These are phyloP conservation scores for Iguana delicatissima DNA, from an alignment of 2,797 vertebrate genomes.

Conservation along the genomic window DNA sequence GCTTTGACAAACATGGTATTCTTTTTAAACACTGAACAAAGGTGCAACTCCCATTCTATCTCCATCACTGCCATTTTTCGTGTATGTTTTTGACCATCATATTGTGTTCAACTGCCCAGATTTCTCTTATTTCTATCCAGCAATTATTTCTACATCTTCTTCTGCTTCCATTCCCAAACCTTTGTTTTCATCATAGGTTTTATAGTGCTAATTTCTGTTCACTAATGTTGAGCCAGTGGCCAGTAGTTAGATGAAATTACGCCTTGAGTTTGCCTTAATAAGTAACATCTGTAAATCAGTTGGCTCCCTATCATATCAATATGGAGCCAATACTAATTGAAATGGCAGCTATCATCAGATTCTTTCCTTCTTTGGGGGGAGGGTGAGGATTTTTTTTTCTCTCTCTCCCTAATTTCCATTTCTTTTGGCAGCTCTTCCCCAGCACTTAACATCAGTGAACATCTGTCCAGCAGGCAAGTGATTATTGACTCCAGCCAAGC, in stretches of 20 bases:
- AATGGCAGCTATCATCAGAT: conserved; percentile 49
- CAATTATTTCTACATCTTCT: background rate
- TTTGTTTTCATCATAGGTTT: background rate
- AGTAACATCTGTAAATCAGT: conserved; percentile 50
- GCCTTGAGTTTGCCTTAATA: background rate
- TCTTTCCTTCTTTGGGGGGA: conserved; percentile 44
- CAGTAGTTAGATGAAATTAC: conserved; percentile 11
- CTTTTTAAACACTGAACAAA: background rate
- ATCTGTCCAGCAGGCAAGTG: conserved; percentile 48
- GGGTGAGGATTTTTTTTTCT: background rate
- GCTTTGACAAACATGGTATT: conserved; percentile 14
- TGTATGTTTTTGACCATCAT: background rate
- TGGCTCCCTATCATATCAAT: conserved; percentile 40
- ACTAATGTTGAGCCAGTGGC: conserved; percentile 4
- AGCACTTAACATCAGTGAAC: background rate
- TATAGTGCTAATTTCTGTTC: background rate
- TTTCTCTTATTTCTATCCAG: background rate
- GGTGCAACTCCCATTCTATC: background rate
- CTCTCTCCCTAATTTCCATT: conserved; percentile 27
- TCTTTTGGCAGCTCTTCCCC: conserved; percentile 36
- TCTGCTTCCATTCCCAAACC: background rate
- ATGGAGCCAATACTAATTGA: conserved; percentile 51
- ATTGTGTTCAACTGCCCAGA: background rate
- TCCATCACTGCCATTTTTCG: background rate
- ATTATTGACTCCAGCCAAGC: conserved; percentile 51